Conservation (phyloP, 2,797 vertebrate species). For the Antennarius maculatus region DNA sequence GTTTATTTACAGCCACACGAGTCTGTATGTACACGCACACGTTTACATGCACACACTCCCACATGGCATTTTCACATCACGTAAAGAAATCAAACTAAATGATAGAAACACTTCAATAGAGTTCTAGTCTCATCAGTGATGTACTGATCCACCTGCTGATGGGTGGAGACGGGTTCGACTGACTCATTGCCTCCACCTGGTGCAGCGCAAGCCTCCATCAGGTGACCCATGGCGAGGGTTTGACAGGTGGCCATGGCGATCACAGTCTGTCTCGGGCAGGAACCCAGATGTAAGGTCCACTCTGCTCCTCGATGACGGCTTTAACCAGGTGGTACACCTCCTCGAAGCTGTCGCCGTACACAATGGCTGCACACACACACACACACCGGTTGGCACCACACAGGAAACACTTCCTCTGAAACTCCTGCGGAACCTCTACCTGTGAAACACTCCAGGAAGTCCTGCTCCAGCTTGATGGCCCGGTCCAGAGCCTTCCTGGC, state of each 20-base stretch:
- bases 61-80: constrained; percentile 22
- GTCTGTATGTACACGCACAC: constrained; percentile 54
- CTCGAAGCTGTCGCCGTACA: constrained; percentile 91
- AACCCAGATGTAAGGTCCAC: constrained; percentile 91
- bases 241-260: constrained; percentile 41
- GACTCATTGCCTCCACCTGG: no score
- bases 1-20: constrained; percentile 73
- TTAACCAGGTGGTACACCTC: constrained; percentile 90
- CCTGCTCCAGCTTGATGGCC: constrained; percentile 90
- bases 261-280: constrained; percentile 82
- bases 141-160: constrained; percentile 20
- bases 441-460: constrained; percentile 92
- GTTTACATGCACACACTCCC: constrained; percentile 19
- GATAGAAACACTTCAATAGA: constrained; percentile 60
- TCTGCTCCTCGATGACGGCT: constrained; percentile 89
- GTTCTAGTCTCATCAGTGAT: constrained; percentile 38
- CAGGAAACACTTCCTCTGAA: not conserved
- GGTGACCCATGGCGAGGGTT: no score
- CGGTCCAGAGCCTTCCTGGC: constrained; percentile 89
- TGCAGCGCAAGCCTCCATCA: no score
- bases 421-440: constrained; percentile 65
- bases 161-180: no score
- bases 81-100: constrained; percentile 60
- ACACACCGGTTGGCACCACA: not conserved
- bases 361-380: constrained; percentile 76